Evolutionary conservation across 2,797 vertebrate species (phyloP), one percentile per base, ranked within the genome.

Genomic region (Pipistrellus pygmaeus): DNA sequence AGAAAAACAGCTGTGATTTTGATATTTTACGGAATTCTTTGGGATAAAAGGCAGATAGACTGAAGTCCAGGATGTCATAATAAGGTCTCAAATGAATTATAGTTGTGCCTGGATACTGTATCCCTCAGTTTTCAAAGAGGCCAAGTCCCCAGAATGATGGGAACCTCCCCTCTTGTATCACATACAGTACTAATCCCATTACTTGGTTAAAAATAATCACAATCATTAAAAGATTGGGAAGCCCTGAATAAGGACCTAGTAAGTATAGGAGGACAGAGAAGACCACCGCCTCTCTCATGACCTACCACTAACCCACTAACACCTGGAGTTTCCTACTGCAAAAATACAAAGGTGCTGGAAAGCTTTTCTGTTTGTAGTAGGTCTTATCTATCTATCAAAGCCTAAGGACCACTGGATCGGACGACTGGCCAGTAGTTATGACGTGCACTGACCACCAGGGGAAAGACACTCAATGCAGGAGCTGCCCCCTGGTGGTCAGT

Each of bases 151-250:
- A 66, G 44, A n/a, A 82, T 18, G 3, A 30, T 51, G 53, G 60
- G 41, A 85, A 64, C 15, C 30, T 32, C 21, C 57, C 38, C 1
- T 8, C 17, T 66, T 30, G 7, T 60, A 90, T 21, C 15, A n/a
- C n/a, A 48, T 27, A 23, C 44, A 83, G 21, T 30, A 85, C 27
- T 83, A 96, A 86, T 75, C 14, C 23, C 8, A 75, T 85, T 73
- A 95, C 3, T 38, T 81, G 21, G 30, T 85, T 94, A 93, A 91
- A 92, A 91, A 94, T 80, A 90, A 90, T 32, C 3, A 75, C 5
- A 93, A 81, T 41, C 62, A 89, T 27, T 25, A 94, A 90, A 71
- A 85, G 32, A 17, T 32, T 76, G 20, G n/a, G 30, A 66, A 62
- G 78, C n/a, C 25, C n/a, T 83, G 44, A 91, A 35, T 18, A 94